Percentiles rank a stretch among this genome's conserved stretches.
Conservation (phyloP, 92 coral and sea anemone species). For the Meandrina meandrites region DNA sequence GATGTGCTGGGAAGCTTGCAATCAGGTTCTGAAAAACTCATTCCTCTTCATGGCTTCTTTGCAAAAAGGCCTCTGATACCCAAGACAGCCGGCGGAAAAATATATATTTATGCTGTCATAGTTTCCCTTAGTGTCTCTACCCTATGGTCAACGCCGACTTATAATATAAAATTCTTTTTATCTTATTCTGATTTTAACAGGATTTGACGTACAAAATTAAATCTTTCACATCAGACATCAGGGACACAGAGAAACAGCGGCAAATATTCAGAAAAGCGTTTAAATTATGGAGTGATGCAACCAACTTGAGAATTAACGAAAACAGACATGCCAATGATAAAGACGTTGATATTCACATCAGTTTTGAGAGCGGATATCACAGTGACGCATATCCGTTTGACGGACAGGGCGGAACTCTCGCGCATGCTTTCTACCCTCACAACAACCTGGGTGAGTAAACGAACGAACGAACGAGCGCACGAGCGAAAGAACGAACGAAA, state of each 20-base stretch:
- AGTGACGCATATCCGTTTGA: conserved; percentile 80
- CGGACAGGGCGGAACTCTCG: conserved; percentile 71
- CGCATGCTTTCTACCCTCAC: conserved; percentile 84
- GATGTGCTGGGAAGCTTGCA: too few relatives aligned
- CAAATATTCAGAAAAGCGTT: conserved; percentile 71
- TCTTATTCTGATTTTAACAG: conserved; percentile 16
- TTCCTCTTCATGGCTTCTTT: too few relatives aligned
- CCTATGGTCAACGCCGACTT: too few relatives aligned
- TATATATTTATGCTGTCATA: too few relatives aligned
- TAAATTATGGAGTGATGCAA: conserved; percentile 67
- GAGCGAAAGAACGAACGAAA: too few relatives aligned
- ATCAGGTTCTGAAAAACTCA: too few relatives aligned
- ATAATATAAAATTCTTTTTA: background rate
- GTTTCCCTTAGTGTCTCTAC: too few relatives aligned
- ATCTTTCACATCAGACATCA: conserved; percentile 43
- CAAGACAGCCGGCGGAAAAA: too few relatives aligned
- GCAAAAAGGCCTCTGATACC: too few relatives aligned
- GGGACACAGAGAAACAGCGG: conserved; percentile 43
- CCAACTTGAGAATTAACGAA: conserved; percentile 62
- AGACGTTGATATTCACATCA: conserved; percentile 75
- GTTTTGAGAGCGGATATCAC: conserved; percentile 62
- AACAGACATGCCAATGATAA: conserved; percentile 48
- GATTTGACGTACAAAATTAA: conserved; percentile 69
- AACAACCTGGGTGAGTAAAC: conserved; percentile 61
- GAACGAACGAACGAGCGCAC: background rate